phyloP scores from a whole-genome alignment of 1,140 invertebrate species.

The Dufourea novaeangliae region DNA sequence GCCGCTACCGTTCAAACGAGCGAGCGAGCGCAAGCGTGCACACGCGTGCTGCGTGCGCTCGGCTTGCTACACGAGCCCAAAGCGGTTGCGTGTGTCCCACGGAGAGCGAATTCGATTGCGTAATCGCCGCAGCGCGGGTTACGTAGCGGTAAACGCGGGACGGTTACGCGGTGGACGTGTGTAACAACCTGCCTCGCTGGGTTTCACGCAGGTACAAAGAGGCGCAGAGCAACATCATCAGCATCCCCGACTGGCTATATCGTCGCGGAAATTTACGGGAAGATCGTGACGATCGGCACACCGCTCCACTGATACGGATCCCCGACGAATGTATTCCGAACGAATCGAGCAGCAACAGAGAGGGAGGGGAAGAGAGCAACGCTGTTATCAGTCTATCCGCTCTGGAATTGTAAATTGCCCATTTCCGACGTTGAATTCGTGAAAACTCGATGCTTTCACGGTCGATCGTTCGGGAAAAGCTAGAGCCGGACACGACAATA shows the following conservation, averaged over 20 bases:
- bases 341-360: too few species aligned
- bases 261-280: neutral
- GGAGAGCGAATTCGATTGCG: constrained; percentile 44
- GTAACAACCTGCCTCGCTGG: neutral
- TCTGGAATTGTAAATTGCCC: neutral
- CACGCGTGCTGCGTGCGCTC: constrained; percentile 12
- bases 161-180: constrained; percentile 10
- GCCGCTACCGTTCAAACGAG: constrained; percentile 55
- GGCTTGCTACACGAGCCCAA: neutral
- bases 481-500: neutral
- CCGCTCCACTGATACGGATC: neutral
- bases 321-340: neutral
- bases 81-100: constrained; percentile 47
- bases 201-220: too few species aligned
- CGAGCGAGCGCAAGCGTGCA: constrained; percentile 36
- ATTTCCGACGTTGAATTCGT: neutral
- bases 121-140: constrained; percentile 41
- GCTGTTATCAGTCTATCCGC: neutral
- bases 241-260: too few species aligned
- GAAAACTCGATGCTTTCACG: neutral
- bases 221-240: too few species aligned
- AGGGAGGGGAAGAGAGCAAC: too few species aligned
- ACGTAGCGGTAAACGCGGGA: neutral
- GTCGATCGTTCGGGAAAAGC: neutral
- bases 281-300: too few species aligned